These are phyloP conservation scores for Sebastes baramenuke DNA, from an alignment of 2,797 vertebrate species.

Conservation along the genomic window DNA sequence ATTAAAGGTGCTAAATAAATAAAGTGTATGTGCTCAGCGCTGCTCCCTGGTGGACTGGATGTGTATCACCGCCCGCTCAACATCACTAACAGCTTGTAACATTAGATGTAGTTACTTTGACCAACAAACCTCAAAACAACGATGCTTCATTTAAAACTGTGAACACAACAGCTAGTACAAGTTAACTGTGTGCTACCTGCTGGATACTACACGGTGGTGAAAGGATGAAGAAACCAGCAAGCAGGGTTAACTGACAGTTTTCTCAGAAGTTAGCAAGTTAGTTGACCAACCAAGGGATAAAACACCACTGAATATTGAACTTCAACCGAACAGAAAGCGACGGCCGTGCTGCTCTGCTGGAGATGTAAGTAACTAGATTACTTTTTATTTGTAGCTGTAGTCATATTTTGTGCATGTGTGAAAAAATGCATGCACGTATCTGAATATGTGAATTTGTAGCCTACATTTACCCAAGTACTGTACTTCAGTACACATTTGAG, in stretches of 20 bases:
- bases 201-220: neutral
- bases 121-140: neutral
- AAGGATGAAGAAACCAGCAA: neutral
- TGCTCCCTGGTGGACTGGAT: neutral
- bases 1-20: too few species aligned
- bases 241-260: too few species aligned
- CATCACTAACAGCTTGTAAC: neutral
- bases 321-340: neutral
- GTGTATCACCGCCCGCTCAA: too few species aligned
- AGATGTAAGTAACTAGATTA: neutral
- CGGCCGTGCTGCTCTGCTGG: neutral
- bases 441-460: neutral
- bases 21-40: neutral
- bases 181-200: neutral
- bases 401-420: neutral
- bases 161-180: neutral
- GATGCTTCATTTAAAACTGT: neutral
- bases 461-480: neutral
- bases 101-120: fast-evolving
- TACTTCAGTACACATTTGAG: neutral
- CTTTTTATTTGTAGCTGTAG: neutral
- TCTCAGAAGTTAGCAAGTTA: too few species aligned
- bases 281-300: neutral
- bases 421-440: neutral
- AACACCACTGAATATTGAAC: neutral